phyloP scores from a whole-genome alignment of 2,113 vertebrate species.

The Isichthys henryi region DNA sequence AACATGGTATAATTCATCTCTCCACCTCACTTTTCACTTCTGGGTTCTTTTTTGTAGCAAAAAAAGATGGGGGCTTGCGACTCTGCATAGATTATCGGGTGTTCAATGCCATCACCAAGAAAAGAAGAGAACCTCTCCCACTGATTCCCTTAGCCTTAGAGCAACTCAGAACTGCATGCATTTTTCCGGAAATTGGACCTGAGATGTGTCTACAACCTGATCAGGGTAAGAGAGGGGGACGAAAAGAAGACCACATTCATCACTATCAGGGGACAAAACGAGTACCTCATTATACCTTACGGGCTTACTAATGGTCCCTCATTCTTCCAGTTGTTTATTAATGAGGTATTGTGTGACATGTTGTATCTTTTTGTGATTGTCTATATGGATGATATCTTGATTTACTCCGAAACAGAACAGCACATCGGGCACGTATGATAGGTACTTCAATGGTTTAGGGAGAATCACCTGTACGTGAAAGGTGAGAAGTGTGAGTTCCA shows the following conservation, averaged over 20 bases:
- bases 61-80: not conserved
- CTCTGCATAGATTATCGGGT: constrained; percentile 15
- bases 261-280: not conserved
- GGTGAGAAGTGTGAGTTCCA: too few relatives aligned
- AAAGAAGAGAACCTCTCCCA: not conserved
- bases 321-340: not conserved
- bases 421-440: too few relatives aligned
- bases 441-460: too few relatives aligned
- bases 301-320: not conserved
- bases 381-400: not conserved
- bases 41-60: not conserved
- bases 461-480: too few relatives aligned
- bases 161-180: not conserved
- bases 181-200: not conserved
- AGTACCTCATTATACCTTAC: not conserved
- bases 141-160: not conserved
- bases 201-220: not conserved
- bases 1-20: too few relatives aligned
- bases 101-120: not conserved
- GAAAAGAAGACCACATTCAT: not conserved
- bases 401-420: not conserved
- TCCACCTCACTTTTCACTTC: too few relatives aligned
- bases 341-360: not conserved
- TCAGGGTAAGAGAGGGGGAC: not conserved
- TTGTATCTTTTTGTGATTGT: not conserved